Percentiles rank a stretch among this genome's conserved stretches.
Conservation (phyloP, 2,113 vertebrate species). For the Oreamnos americanus region DNA sequence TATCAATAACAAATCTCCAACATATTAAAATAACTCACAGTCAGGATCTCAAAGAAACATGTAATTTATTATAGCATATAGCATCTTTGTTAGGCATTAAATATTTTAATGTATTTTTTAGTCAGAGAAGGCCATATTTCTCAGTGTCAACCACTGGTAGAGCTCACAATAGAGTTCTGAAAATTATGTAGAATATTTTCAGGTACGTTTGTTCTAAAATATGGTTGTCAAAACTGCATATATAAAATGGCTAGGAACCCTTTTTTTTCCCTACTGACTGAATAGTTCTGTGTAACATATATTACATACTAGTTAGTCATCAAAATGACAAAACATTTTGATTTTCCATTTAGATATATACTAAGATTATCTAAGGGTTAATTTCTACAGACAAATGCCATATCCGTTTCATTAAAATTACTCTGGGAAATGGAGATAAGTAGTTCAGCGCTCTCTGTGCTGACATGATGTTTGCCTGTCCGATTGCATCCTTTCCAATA, state of each 20-base stretch:
- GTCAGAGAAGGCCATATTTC: neutral
- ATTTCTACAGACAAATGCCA: slow-evolving; percentile 75
- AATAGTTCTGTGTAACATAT: neutral
- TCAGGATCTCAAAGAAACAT: neutral
- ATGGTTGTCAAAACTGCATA: neutral
- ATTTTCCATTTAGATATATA: neutral
- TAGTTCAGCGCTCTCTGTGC: slow-evolving; percentile 82
- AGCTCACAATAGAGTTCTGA: neutral
- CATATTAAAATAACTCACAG: neutral
- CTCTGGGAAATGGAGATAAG: slow-evolving; percentile 85
- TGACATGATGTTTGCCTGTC: slow-evolving; percentile 87
- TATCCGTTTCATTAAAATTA: slow-evolving; percentile 87
- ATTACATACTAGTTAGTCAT: neutral
- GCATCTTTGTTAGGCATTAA: neutral
- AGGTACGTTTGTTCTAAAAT: slow-evolving; percentile 28
- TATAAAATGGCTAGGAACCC: neutral
- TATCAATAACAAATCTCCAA: neutral
- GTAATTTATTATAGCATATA: neutral
- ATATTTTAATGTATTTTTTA: slow-evolving; percentile 26
- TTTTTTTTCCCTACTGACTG: neutral
- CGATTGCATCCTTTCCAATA: slow-evolving; percentile 85
- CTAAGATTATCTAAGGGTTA: slow-evolving; percentile 69
- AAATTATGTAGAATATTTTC: slow-evolving; percentile 16
- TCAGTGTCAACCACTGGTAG: neutral
- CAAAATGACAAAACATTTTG: neutral